A percentile compares a stretch with the other conserved stretches of the same genome.
Conservation (phyloP, 2,797 vertebrate genomes). For the Cynodonichthys magdalenae region DNA sequence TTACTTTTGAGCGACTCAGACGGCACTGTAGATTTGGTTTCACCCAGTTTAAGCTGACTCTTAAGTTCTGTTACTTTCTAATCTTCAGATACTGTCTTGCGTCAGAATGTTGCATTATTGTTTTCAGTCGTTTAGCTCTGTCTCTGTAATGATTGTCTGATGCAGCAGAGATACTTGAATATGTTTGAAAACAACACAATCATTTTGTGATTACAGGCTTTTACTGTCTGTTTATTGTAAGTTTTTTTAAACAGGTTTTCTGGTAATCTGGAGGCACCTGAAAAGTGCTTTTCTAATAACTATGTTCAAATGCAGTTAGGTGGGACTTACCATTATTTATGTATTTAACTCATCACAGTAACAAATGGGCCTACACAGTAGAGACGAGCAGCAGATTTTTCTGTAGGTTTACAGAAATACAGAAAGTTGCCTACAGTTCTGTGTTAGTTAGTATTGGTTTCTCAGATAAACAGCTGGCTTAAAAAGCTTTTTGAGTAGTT, state of each 20-base stretch:
- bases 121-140: neutral
- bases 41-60: constrained; percentile 16
- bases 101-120: neutral
- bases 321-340: neutral
- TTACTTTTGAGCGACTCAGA: constrained; percentile 7
- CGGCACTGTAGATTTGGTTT: constrained; percentile 15
- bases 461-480: neutral
- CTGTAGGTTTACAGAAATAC: neutral
- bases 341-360: neutral
- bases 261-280: neutral
- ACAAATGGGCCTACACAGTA: neutral
- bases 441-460: neutral
- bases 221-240: constrained; percentile 22
- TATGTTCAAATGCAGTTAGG: neutral
- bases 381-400: neutral
- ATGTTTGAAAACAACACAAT: constrained; percentile 34
- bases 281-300: neutral
- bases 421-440: neutral
- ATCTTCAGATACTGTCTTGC: too few relatives aligned
- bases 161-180: neutral
- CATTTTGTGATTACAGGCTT: constrained; percentile 27
- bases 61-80: neutral
- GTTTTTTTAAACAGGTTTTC: neutral
- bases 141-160: constrained; percentile 21
- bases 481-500: neutral